Conservation (phyloP, 2,113 vertebrate genomes). For the Cynoglossus semilaevis region DNA sequence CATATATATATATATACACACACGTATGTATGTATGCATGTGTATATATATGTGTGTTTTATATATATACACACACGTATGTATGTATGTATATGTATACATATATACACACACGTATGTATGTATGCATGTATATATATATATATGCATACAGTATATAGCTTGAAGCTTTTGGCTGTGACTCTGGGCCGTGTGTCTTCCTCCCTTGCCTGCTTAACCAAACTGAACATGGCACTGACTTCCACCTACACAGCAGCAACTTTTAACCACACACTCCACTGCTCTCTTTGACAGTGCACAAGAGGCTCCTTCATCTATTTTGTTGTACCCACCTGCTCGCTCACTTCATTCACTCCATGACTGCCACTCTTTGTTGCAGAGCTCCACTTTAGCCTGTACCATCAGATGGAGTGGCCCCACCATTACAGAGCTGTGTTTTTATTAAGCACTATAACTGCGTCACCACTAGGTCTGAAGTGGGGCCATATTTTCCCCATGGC, state of each 20-base stretch:
- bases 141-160: too few species aligned
- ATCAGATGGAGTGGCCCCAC: conserved; percentile 62
- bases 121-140: too few species aligned
- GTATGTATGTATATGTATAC: too few species aligned
- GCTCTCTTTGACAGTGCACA: conserved; percentile 52
- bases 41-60: too few species aligned
- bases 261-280: conserved; percentile 50
- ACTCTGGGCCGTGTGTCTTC: conserved; percentile 17
- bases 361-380: conserved; percentile 56
- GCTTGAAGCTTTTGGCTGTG: too few species aligned
- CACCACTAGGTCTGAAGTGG: conserved; percentile 61
- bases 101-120: too few species aligned
- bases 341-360: conserved; percentile 59
- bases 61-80: too few species aligned
- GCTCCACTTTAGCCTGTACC: conserved; percentile 56
- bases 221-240: conserved; percentile 25
- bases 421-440: conserved; percentile 64
- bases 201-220: conserved; percentile 31
- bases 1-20: too few species aligned
- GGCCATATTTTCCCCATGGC: conserved; percentile 52
- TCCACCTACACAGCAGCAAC: conserved; percentile 26
- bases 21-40: too few species aligned
- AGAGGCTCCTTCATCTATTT: conserved; percentile 60
- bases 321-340: conserved; percentile 50
- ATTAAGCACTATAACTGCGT: conserved; percentile 65